Conservation (phyloP, 2,797 vertebrate genomes). For the Melanotaenia parkinsoni region DNA sequence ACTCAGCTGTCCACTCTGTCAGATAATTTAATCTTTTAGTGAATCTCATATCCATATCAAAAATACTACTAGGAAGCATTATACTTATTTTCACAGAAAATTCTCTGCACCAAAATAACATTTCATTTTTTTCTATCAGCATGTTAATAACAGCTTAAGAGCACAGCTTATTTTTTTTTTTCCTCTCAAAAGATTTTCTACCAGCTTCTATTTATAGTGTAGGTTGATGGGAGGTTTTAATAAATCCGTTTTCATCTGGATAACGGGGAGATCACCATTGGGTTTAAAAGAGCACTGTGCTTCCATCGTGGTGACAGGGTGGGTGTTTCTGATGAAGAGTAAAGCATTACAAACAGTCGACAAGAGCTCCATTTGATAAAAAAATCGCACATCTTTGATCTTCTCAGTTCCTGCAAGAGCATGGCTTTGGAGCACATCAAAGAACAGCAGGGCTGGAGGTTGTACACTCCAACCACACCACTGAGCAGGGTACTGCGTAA, state of each 20-base stretch:
- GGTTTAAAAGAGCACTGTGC: conserved; percentile 82
- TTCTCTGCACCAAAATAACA: conserved; percentile 62
- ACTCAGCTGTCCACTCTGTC: conserved; percentile 49
- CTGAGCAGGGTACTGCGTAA: conserved; percentile 28
- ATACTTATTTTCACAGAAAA: conserved; percentile 49
- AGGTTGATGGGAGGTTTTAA: conserved; percentile 79
- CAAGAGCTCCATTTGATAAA: conserved; percentile 77
- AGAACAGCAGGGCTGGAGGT: conserved; percentile 61
- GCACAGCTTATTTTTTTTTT: conserved; percentile 73
- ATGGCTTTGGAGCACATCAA: conserved; percentile 68
- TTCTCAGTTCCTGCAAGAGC: conserved; percentile 70
- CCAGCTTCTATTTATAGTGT: conserved; percentile 84
- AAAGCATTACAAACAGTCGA: conserved; percentile 71
- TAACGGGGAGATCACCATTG: conserved; percentile 80
- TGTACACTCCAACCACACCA: conserved; percentile 55
- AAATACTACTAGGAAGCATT: conserved; percentile 42
- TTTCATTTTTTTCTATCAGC: conserved; percentile 74
- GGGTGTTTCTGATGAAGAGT: conserved; percentile 74
- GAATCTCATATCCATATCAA: conserved; percentile 36
- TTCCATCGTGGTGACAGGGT: conserved; percentile 65
- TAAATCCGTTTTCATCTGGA: conserved; percentile 85
- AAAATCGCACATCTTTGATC: conserved; percentile 78
- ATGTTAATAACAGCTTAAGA: conserved; percentile 85
- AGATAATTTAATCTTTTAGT: conserved; percentile 42
- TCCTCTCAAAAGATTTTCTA: conserved; percentile 77